Conservation (phyloP, 2,113 vertebrate species). For the Gambusia affinis region DNA sequence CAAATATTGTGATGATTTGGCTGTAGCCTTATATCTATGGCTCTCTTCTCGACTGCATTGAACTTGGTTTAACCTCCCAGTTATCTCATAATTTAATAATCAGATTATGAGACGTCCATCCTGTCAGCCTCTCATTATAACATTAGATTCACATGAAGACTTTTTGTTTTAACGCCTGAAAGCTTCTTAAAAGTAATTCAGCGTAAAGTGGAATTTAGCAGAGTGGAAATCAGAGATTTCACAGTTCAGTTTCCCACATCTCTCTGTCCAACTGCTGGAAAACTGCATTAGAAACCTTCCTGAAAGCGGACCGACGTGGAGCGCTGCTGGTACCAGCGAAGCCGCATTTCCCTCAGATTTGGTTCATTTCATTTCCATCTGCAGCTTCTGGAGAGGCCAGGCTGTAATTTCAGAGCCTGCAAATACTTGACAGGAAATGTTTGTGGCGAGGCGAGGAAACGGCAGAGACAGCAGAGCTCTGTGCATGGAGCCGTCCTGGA, state of each 20-base stretch:
- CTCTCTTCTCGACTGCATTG: no score
- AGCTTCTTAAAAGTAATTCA: no score
- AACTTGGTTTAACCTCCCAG: no score
- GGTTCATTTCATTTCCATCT: constrained; percentile 22
- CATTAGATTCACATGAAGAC: no score
- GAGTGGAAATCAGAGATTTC: no score
- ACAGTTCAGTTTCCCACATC: neutral
- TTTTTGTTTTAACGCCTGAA: no score
- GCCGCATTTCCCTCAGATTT: constrained; percentile 32
- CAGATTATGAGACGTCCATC: no score
- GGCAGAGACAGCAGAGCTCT: constrained; percentile 51
- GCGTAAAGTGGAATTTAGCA: no score
- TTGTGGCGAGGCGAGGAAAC: constrained; percentile 78
- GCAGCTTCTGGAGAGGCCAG: constrained; percentile 54
- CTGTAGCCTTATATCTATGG: no score
- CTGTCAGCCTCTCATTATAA: no score
- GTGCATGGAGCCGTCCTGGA: neutral
- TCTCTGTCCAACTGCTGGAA: constrained; percentile 5
- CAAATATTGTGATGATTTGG: no score
- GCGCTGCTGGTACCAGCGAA: constrained; percentile 34
- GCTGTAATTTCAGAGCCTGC: constrained; percentile 74
- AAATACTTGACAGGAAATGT: constrained; percentile 80
- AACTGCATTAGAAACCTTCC: constrained; percentile 20
- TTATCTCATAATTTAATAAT: no score
- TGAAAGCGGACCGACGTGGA: constrained; percentile 8